Evolutionary conservation across 2,797 vertebrate species (phyloP).

Genomic region (Amazona ochrocephala): DNA sequence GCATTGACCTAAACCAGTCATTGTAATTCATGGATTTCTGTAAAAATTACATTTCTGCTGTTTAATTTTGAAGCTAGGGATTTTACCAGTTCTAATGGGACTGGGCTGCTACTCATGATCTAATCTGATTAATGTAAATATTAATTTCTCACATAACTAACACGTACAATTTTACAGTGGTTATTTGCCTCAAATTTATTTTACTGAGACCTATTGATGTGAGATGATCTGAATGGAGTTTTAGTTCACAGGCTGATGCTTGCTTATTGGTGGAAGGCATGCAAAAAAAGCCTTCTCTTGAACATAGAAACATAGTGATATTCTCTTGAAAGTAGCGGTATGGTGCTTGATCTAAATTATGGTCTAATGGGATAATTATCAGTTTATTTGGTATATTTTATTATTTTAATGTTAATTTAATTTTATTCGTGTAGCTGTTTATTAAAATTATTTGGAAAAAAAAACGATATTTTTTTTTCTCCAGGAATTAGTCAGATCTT

Average conservation of each 20-base stretch:
- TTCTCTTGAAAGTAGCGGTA: background rate
- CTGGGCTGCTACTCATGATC: background rate
- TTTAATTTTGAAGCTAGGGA: background rate
- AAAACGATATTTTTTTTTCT: background rate
- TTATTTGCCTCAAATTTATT: background rate
- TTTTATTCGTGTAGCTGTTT: background rate
- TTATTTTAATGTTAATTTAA: background rate
- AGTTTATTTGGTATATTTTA: background rate
- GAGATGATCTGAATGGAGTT: background rate
- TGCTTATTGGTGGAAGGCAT: background rate
- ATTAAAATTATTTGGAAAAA: background rate
- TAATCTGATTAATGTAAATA: background rate
- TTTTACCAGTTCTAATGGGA: background rate
- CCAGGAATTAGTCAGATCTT: background rate
- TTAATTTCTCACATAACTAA: conserved; percentile 5
- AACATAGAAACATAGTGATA: background rate
- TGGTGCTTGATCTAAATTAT: background rate
- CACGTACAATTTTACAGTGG: background rate
- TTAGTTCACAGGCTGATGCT: background rate
- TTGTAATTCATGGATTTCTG: background rate
- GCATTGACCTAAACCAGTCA: background rate
- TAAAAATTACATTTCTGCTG: background rate
- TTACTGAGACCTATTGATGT: background rate
- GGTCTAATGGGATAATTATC: background rate
- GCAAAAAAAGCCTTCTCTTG: background rate